A percentile compares a stretch with the other conserved stretches of the same genome.
Conservation (phyloP, 2,888 invertebrate genomes). For the Tholera decimalis region DNA sequence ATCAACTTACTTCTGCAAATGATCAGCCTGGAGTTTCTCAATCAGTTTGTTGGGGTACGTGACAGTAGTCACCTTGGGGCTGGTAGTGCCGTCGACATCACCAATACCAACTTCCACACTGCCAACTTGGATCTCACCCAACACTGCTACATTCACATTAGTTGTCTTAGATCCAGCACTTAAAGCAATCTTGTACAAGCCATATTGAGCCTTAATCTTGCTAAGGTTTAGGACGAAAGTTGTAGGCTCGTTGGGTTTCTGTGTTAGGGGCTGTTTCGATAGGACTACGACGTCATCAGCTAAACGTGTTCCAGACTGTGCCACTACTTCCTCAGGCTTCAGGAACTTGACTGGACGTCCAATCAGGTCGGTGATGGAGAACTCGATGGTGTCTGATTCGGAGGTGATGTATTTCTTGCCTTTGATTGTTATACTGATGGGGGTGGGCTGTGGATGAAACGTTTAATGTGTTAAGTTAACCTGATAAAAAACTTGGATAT, state of each 20-base stretch:
- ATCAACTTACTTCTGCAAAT: constrained; percentile 95
- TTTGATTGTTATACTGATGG: constrained; percentile 95
- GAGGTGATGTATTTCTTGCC: constrained; percentile 95
- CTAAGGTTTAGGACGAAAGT: constrained; percentile 95
- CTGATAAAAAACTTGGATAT: too few species aligned
- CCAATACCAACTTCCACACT: constrained; percentile 96
- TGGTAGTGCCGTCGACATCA: constrained; percentile 97
- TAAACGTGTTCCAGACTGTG: constrained; percentile 94
- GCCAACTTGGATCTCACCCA: constrained; percentile 95
- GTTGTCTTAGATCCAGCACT: constrained; percentile 93
- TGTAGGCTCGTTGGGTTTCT: constrained; percentile 91
- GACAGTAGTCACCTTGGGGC: constrained; percentile 95
- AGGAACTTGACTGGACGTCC: constrained; percentile 93
- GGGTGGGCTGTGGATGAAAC: constrained; percentile 92
- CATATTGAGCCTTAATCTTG: constrained; percentile 95
- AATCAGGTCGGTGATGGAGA: constrained; percentile 94
- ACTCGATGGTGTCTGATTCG: constrained; percentile 94
- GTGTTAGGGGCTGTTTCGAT: constrained; percentile 92
- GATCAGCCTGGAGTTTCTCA: constrained; percentile 95
- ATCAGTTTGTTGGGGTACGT: constrained; percentile 94
- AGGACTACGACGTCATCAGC: constrained; percentile 95
- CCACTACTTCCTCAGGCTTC: constrained; percentile 93
- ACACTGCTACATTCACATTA: constrained; percentile 93
- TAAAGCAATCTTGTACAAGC: constrained; percentile 96
- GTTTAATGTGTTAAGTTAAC: not conserved